Evolutionary conservation across 2,113 vertebrate species (phyloP), one percentile per base, ranked within the genome.

Genomic region (Mellivora capensis): DNA sequence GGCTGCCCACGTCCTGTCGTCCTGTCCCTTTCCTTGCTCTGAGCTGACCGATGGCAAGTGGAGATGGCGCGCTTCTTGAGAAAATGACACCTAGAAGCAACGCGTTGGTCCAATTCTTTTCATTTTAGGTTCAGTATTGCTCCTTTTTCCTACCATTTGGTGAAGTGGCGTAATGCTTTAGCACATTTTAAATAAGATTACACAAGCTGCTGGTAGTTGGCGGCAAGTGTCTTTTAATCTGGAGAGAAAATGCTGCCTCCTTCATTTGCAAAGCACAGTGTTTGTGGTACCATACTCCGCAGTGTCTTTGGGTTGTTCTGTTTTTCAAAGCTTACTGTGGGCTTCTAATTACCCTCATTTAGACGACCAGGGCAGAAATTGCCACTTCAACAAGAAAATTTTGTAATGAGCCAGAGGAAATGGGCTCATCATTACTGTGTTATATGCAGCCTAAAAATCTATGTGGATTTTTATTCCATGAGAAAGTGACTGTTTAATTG

Each of bases 161-260:
- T 88, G 81, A 95, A 95, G 95, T 88, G 91, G 94, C 67, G 39
- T 86, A 82, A 96, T 85, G 94, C 96, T 96, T 93, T 96, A 96
- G 90, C 97, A 97, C 97, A 84, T 97, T 97, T 97, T 96, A 96
- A 90, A 96, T 97, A 97, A 96, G 93, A 96, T 81, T 52, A 91
- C 91, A 96, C 96, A 96, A 97, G 96, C 95, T 91, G 96, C 97
- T 91, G 93, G 91, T 88, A 89, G 82, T 81, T 97, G 96, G 89
- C 93, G 77, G 93, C 91, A n/a, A 87, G 93, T 90, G 93, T 94
- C 95, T 94, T 90, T 88, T 93, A 96, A 96, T 96, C 93, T 87
- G 96, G 82, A 97, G 94, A 93, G 93, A 97, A 97, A 95, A 95
- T 93, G 85, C 90, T 96, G 79, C 94, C 94, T 79, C 88, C 88